Evolutionary conservation across 2,797 vertebrate genomes (phyloP), one percentile per base, ranked within the genome.

Genomic region (Sternotherus odoratus): DNA sequence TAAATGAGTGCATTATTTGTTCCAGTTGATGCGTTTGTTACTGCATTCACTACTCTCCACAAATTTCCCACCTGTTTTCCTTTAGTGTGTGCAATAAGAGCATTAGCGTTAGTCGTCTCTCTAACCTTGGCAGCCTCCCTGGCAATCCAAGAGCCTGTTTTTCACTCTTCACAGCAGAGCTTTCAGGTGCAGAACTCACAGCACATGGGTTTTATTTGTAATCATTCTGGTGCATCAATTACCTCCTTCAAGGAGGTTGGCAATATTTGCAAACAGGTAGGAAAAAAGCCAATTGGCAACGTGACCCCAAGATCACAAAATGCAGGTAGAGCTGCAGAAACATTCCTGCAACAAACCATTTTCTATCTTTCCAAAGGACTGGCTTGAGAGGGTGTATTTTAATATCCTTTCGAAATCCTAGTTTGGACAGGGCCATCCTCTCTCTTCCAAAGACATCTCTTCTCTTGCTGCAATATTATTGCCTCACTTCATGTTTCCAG

Each of bases 61-160:
- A 94, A 91, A 96, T 95, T 91, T 91, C 92, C 92, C 92, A 95
- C 92, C 93, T 94, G 94, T 87, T 95, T 95, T 77, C 33, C 89
- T 92, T 21, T 1, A 92, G 86, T 11, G 3, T 53, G 43, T 39
- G 94, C 81, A 51, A 36, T 33, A 82, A 78, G 0, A 0, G 3
- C n/a, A 28, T 53, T 85, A 75, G 92, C 0, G 1, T 81, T 86
- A 3, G 1, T 86, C 75, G 85, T 82, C 91, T 92, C 1, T 0
- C 60, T 93, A 77, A 93, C 95, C 95, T 95, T 94, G 90, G 80
- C 30, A 89, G 48, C 10, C 85, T 33, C 12, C 16, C 66, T 16
- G 50, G 0, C 0, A 0, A 0, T 3, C 54, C 3, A 0, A 80
- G 1, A 86, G 82, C 48, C 60, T 51, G 0, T 0, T 57, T 19